Conservation (phyloP, 2,113 vertebrate species). For the pig (Sus scrofa) region DNA sequence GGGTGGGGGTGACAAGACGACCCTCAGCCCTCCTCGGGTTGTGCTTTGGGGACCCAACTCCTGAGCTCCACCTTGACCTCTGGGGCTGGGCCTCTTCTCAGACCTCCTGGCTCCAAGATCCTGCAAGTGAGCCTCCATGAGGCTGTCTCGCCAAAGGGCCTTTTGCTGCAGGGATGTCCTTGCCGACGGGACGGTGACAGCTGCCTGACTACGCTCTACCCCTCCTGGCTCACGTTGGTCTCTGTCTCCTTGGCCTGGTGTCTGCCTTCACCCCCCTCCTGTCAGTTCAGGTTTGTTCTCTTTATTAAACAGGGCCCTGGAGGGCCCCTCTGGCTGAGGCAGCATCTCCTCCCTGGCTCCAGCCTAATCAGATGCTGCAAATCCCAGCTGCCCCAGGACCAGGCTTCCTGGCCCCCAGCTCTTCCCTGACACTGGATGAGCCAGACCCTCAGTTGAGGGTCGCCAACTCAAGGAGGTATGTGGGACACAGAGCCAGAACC, state of each 20-base stretch:
- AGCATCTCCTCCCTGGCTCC: constrained; percentile 1
- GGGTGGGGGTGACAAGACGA: not conserved
- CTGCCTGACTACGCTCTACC: not conserved
- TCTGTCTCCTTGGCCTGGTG: constrained; percentile 51
- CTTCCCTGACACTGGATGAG: not conserved
- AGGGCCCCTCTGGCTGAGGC: constrained; percentile 19
- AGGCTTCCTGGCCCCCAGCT: not conserved
- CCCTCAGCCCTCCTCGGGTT: not conserved
- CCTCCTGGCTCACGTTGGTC: not conserved
- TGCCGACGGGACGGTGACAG: not conserved
- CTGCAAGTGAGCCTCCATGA: not conserved
- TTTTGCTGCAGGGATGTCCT: not conserved
- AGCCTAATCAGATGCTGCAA: constrained; percentile 21
- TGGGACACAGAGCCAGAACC: not conserved
- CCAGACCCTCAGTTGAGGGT: not conserved
- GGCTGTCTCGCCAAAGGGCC: not conserved
- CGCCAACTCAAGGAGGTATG: not conserved
- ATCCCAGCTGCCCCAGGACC: not conserved
- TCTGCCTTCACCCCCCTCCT: constrained; percentile 45
- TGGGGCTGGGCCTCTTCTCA: not conserved
- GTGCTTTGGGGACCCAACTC: not conserved
- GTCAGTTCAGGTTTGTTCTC: constrained; percentile 43
- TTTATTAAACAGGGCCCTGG: constrained; percentile 54
- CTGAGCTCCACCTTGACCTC: not conserved
- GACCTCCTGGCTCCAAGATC: not conserved